Percentiles rank a stretch among this genome's conserved stretches.
phyloP scores from a whole-genome alignment of 2,888 invertebrate species.

The Callyntrura guangdongensis region DNA sequence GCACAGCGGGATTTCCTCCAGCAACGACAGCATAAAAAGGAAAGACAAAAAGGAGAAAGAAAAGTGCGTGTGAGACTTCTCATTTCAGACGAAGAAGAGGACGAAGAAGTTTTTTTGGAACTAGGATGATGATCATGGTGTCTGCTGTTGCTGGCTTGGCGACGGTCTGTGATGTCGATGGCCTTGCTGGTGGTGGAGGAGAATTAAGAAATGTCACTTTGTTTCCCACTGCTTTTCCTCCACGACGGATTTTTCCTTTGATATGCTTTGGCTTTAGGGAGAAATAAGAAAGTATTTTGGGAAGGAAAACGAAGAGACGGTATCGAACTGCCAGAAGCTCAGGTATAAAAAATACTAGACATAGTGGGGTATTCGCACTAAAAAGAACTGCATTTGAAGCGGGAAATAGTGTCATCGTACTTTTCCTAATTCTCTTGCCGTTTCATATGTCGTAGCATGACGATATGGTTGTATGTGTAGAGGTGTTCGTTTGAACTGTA shows the following conservation, averaged over 20 bases:
- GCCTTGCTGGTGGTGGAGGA: not conserved
- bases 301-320: not conserved
- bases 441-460: not conserved
- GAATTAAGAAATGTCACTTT: slow-evolving; percentile 55
- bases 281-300: not conserved
- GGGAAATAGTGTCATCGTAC: not conserved
- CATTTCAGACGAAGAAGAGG: not conserved
- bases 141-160: not conserved
- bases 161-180: slow-evolving; percentile 17
- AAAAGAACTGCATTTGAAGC: slow-evolving; percentile 3
- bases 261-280: slow-evolving; percentile 21
- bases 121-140: not conserved
- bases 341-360: not conserved
- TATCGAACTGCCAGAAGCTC: not conserved
- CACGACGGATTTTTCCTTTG: not conserved
- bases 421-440: slow-evolving; percentile 7
- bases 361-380: not conserved
- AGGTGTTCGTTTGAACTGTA: not conserved
- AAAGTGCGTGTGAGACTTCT: slow-evolving; percentile 28
- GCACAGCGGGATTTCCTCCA: slow-evolving; percentile 26
- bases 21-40: not conserved
- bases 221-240: slow-evolving; percentile 14
- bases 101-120: not conserved
- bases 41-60: too few species aligned
- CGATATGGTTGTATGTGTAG: not conserved